Percentiles rank a stretch among this genome's conserved stretches.
phyloP scores from a whole-genome alignment of 2,797 vertebrate species.

The Salmo trutta region DNA sequence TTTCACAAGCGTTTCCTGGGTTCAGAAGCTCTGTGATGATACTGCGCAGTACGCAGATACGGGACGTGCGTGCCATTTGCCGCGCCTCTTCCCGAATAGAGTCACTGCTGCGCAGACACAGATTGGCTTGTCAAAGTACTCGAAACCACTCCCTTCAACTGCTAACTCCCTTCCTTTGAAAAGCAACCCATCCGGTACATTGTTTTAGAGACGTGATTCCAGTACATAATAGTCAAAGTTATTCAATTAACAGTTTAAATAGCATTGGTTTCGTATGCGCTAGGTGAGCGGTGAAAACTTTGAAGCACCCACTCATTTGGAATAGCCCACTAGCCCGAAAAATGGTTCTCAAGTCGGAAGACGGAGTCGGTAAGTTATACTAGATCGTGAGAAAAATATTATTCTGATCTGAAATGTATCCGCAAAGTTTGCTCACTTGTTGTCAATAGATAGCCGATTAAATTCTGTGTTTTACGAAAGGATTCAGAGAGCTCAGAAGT shows the following conservation, averaged over 20 bases:
- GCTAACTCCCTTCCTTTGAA: constrained; percentile 13
- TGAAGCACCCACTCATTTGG: constrained; percentile 32
- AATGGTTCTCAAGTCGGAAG: constrained; percentile 83
- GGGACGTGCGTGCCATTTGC: constrained; percentile 49
- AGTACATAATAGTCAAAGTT: constrained; percentile 18
- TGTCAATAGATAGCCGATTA: not conserved
- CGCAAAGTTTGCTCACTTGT: not conserved
- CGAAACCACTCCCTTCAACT: constrained; percentile 62
- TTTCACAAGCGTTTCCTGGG: too few species aligned
- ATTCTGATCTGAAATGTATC: not conserved
- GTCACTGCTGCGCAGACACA: constrained; percentile 20
- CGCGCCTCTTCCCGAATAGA: constrained; percentile 22
- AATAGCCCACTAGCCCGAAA: constrained; percentile 25
- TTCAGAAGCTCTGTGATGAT: too few species aligned
- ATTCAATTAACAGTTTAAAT: not conserved
- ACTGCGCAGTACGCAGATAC: not conserved
- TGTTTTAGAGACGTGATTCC: constrained; percentile 4
- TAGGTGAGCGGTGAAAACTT: constrained; percentile 25
- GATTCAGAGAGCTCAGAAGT: not conserved
- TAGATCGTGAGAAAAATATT: not conserved
- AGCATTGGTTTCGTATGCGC: not conserved
- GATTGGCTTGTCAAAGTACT: constrained; percentile 43
- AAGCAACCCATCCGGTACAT: constrained; percentile 1
- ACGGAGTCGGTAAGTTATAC: constrained; percentile 78
- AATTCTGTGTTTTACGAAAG: not conserved